These are phyloP conservation scores for Colostygia pectinataria DNA, from an alignment of 2,888 invertebrate species.

Conservation along the genomic window DNA sequence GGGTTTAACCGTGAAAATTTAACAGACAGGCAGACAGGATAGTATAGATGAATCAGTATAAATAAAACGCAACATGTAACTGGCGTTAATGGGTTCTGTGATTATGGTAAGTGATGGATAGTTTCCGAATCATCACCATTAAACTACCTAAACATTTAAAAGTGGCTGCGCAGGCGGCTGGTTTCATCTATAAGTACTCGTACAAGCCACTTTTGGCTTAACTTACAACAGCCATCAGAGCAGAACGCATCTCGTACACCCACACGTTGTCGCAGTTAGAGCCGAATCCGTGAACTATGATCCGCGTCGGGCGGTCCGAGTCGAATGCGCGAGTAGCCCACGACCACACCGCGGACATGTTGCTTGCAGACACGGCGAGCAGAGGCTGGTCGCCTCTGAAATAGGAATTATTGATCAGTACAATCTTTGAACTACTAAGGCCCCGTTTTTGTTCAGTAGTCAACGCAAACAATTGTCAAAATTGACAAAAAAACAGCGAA, in stretches of 20 bases:
- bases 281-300: slow-evolving; percentile 97
- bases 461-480: too few species aligned
- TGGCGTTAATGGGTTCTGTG: too few species aligned
- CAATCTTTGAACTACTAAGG: not conserved
- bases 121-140: too few species aligned
- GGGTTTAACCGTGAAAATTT: too few species aligned
- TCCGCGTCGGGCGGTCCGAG: slow-evolving; percentile 86
- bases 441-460: not conserved
- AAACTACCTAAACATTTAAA: too few species aligned
- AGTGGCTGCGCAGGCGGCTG: too few species aligned
- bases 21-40: too few species aligned
- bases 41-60: too few species aligned
- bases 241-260: slow-evolving; percentile 96
- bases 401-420: slow-evolving; percentile 12
- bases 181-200: too few species aligned
- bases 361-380: slow-evolving; percentile 87
- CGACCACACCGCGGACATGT: slow-evolving; percentile 87
- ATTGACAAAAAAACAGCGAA: too few species aligned
- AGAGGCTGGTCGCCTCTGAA: slow-evolving; percentile 84
- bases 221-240: slow-evolving; percentile 93
- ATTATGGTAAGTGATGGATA: too few species aligned
- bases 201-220: not conserved
- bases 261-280: slow-evolving; percentile 95
- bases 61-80: too few species aligned
- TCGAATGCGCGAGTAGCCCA: slow-evolving; percentile 87